These are phyloP conservation scores for Apamea monoglypha DNA, from an alignment of 2,888 invertebrate species.

Conservation along the genomic window DNA sequence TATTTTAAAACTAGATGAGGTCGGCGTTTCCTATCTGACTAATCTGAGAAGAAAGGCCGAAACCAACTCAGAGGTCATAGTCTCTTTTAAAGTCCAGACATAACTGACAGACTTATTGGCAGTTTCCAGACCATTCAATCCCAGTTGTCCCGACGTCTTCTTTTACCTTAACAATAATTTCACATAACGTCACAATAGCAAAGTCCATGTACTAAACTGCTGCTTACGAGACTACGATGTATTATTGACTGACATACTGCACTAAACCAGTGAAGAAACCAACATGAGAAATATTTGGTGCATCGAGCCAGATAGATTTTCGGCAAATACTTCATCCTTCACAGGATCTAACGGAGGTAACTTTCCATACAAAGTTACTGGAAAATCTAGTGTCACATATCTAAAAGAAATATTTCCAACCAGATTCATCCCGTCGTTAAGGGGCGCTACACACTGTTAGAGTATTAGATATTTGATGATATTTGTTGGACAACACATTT, in stretches of 20 bases:
- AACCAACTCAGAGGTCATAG: too few species aligned
- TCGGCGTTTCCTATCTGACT: too few species aligned
- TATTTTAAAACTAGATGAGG: too few species aligned
- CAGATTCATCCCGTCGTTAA: slow-evolving; percentile 18
- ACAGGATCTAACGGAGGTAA: neutral
- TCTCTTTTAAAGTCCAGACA: too few species aligned
- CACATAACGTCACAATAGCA: neutral
- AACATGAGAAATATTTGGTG: neutral
- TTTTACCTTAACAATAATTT: too few species aligned
- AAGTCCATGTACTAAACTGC: too few species aligned
- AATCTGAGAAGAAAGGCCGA: too few species aligned
- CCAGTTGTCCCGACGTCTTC: neutral
- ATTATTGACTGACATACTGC: neutral
- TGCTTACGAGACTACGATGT: neutral
- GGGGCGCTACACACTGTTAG: neutral
- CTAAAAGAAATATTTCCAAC: slow-evolving; percentile 22
- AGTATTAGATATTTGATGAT: neutral
- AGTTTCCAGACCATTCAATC: neutral
- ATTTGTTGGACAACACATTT: neutral
- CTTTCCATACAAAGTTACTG: neutral
- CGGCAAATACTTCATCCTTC: neutral
- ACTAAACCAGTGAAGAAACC: neutral
- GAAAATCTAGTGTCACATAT: neutral
- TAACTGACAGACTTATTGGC: too few species aligned
- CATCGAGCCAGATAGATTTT: slow-evolving; percentile 21